These are phyloP conservation scores for Molanna angustata DNA, from an alignment of 2,888 invertebrate genomes.

Conservation along the genomic window DNA sequence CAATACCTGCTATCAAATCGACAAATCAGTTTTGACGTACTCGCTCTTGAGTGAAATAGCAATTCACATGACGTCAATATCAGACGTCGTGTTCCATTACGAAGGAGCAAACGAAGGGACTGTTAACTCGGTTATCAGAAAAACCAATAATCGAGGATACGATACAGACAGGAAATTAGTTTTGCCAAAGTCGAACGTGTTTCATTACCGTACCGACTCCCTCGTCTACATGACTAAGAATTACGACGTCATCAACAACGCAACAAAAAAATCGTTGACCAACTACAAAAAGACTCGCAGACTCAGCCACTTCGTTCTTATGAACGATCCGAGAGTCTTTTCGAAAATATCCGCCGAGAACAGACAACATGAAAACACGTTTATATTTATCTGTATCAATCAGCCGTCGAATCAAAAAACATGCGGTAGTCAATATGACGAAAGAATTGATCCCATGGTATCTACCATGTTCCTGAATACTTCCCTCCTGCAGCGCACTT, in stretches of 20 bases:
- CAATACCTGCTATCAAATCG: too few species aligned
- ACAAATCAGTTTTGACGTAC: too few species aligned
- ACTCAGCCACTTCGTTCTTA: slow-evolving; percentile 1
- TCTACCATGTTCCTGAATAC: slow-evolving; percentile 8
- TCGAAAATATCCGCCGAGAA: slow-evolving; percentile 4
- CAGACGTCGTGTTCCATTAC: slow-evolving; percentile 15
- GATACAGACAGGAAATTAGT: too few species aligned
- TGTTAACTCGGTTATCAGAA: slow-evolving; percentile 4
- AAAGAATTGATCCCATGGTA: background rate
- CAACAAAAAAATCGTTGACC: background rate
- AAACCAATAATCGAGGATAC: background rate
- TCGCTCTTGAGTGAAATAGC: slow-evolving; percentile 4
- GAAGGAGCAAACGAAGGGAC: slow-evolving; percentile 3
- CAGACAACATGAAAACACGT: background rate
- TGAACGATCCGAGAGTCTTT: background rate
- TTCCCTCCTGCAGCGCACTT: slow-evolving; percentile 2
- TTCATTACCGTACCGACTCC: slow-evolving; percentile 5
- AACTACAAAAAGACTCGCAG: background rate
- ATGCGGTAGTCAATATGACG: background rate
- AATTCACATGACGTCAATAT: background rate
- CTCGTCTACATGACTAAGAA: slow-evolving; percentile 4
- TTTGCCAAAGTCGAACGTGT: slow-evolving; percentile 3
- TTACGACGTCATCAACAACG: slow-evolving; percentile 1
- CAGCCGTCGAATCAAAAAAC: background rate
- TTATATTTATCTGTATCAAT: slow-evolving; percentile 5